Conservation (phyloP, 1,140 invertebrate species). For the Gryllus bimaculatus region DNA sequence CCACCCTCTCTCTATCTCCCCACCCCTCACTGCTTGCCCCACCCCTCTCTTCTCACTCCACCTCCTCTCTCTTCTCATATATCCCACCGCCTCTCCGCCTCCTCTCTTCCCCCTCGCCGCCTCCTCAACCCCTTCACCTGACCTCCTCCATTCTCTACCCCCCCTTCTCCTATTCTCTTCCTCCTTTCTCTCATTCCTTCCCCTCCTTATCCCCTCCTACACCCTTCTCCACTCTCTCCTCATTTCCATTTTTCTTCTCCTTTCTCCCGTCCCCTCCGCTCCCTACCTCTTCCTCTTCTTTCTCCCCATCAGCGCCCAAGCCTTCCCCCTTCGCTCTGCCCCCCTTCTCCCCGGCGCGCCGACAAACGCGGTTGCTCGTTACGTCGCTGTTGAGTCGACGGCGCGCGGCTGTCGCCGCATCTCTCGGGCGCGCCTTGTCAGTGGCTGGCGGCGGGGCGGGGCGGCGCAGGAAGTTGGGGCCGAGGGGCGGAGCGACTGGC, state of each 20-base stretch:
- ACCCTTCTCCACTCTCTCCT: no score
- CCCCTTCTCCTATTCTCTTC: background rate
- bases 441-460: no score
- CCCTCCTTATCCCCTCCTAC: background rate
- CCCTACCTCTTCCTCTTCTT: background rate
- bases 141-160: background rate
- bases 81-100: no score
- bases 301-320: background rate
- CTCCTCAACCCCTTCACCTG: background rate
- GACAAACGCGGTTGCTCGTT: no score
- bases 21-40: no score
- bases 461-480: no score
- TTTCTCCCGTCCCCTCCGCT: background rate
- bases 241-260: no score
- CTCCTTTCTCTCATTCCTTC: background rate
- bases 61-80: background rate
- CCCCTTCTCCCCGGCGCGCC: background rate
- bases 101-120: background rate
- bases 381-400: no score
- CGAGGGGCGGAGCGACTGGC: no score
- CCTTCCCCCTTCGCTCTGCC: background rate
- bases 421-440: no score
- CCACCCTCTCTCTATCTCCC: background rate
- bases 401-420: no score
- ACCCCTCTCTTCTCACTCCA: background rate